Percentiles rank a stretch among this genome's conserved stretches.
phyloP scores from a whole-genome alignment of 2,797 vertebrate genomes.

The Trematomus bernacchii region DNA sequence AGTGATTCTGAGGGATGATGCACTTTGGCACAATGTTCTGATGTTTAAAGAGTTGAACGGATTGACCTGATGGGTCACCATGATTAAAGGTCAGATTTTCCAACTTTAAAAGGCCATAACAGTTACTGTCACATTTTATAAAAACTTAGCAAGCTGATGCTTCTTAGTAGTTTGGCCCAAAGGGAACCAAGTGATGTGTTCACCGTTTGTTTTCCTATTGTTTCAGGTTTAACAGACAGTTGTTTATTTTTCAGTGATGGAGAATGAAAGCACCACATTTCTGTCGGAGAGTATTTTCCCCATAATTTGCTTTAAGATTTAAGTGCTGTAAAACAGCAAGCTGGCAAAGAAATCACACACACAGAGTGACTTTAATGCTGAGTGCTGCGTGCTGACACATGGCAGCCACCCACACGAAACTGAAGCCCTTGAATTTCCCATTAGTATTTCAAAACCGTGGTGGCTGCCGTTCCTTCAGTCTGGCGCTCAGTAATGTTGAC shows the following conservation, averaged over 20 bases:
- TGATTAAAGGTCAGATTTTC: slow-evolving; percentile 70
- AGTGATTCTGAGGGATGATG: slow-evolving; percentile 47
- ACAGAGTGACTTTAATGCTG: slow-evolving; percentile 58
- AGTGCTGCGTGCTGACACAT: slow-evolving; percentile 74
- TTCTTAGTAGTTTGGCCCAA: slow-evolving; percentile 13
- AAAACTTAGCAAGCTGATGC: slow-evolving; percentile 41
- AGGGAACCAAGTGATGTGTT: slow-evolving; percentile 11
- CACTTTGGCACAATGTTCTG: slow-evolving; percentile 50
- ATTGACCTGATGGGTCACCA: slow-evolving; percentile 63
- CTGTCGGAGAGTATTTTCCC: slow-evolving; percentile 49
- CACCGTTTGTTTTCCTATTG: slow-evolving; percentile 24
- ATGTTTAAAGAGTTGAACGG: slow-evolving; percentile 59
- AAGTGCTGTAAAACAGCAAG: slow-evolving; percentile 69
- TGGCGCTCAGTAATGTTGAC: slow-evolving; percentile 48
- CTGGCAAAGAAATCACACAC: slow-evolving; percentile 53
- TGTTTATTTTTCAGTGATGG: slow-evolving; percentile 44
- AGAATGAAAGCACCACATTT: slow-evolving; percentile 30
- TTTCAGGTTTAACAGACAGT: slow-evolving; percentile 34
- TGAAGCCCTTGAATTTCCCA: slow-evolving; percentile 74
- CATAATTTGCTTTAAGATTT: slow-evolving; percentile 70
- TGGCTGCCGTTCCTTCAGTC: slow-evolving; percentile 59
- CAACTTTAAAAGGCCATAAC: slow-evolving; percentile 67
- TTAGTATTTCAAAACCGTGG: slow-evolving; percentile 73
- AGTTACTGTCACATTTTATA: slow-evolving; percentile 50
- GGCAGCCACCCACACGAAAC: slow-evolving; percentile 76